Evolutionary conservation across 2,113 vertebrate species (phyloP).

Genomic region (Cygnus buccinator): DNA sequence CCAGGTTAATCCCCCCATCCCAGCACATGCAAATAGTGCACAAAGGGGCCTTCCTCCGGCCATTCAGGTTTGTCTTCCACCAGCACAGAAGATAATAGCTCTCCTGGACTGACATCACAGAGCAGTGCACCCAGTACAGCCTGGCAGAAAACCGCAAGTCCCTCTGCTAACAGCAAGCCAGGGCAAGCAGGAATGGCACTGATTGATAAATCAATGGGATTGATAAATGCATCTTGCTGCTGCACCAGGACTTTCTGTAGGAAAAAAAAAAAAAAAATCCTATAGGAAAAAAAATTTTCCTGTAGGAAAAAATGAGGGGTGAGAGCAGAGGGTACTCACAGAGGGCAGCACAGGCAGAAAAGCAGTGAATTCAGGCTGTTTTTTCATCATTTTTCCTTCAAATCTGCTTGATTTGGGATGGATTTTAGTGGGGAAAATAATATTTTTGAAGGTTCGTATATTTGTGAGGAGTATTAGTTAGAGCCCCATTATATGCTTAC

Average conservation of each 20-base stretch:
- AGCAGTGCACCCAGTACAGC: fast-evolving
- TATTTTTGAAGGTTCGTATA: not conserved
- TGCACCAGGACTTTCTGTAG: not conserved
- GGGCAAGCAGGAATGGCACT: fast-evolving
- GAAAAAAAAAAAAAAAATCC: too few species aligned
- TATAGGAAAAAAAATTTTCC: too few species aligned
- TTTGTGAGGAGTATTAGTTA: not conserved
- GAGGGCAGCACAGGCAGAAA: not conserved
- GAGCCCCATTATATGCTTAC: fast-evolving
- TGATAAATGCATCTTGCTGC: not conserved
- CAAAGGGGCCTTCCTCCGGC: not conserved
- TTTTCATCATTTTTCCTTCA: not conserved
- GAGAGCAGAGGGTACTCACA: not conserved
- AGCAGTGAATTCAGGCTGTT: not conserved
- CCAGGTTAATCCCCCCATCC: too few species aligned
- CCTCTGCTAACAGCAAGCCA: not conserved
- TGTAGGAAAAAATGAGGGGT: too few species aligned
- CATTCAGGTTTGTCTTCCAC: not conserved
- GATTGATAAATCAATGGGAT: not conserved
- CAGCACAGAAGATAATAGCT: not conserved
- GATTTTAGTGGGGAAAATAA: not conserved
- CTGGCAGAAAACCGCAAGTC: not conserved
- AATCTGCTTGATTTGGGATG: not conserved
- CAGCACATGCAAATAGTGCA: fast-evolving
- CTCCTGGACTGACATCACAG: not conserved